Conservation (phyloP, 2,888 invertebrate species). For the Lasioglossum marginatum region DNA sequence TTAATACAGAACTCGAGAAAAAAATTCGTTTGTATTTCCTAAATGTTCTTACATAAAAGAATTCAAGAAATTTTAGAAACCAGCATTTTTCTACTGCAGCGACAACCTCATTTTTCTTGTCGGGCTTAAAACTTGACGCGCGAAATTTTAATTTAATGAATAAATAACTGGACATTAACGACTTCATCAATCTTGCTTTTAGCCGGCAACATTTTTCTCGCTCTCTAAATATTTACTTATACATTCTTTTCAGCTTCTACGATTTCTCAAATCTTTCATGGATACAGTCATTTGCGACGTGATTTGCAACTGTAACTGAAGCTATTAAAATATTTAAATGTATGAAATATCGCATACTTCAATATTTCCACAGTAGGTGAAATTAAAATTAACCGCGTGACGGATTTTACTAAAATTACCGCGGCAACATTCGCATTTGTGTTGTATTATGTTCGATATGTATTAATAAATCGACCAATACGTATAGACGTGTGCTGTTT, state of each 20-base stretch:
- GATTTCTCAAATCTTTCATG: constrained; percentile 12
- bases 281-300: neutral
- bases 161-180: constrained; percentile 4
- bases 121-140: neutral
- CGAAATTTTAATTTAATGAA: constrained; percentile 12
- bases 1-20: neutral
- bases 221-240: neutral
- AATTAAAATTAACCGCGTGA: neutral
- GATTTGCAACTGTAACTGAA: neutral
- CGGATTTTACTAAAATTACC: neutral
- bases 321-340: neutral
- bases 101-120: constrained; percentile 17
- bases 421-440: no score
- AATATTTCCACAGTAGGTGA: neutral
- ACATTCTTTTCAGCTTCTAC: neutral
- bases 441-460: no score
- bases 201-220: neutral
- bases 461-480: no score
- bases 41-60: no score
- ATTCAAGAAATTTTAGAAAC: neutral
- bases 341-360: neutral
- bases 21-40: neutral
- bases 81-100: neutral
- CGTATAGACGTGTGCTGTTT: no score
- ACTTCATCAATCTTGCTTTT: constrained; percentile 27